Conservation (phyloP, 2,797 vertebrate species). For the Chelon auratus region DNA sequence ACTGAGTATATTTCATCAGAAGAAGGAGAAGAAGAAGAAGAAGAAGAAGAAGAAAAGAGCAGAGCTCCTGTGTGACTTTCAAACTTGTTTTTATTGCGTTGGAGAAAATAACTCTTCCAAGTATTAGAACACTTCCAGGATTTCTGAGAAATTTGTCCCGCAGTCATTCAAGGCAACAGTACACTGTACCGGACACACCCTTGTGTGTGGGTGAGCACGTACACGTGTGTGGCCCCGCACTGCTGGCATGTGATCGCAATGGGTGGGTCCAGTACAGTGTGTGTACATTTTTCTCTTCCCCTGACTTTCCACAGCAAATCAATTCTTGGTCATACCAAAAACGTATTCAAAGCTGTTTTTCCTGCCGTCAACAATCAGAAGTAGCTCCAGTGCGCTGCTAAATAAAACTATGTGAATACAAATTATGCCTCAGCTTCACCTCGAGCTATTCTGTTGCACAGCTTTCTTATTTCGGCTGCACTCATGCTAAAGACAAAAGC, state of each 20-base stretch:
- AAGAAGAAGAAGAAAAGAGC: neutral
- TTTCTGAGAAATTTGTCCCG: conserved; percentile 57
- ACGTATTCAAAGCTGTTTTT: conserved; percentile 13
- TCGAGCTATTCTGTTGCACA: conserved; percentile 21
- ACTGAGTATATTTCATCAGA: conserved; percentile 36
- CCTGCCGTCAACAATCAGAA: conserved; percentile 9
- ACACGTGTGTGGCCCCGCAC: conserved; percentile 59
- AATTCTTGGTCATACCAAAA: conserved; percentile 30
- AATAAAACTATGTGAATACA: conserved; percentile 13
- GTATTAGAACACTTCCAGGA: conserved; percentile 45
- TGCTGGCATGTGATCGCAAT: conserved; percentile 56
- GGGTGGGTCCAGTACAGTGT: conserved; percentile 56
- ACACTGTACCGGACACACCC: conserved; percentile 70
- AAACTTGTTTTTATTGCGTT: conserved; percentile 45
- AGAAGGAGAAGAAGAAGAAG: neutral
- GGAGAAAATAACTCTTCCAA: conserved; percentile 29
- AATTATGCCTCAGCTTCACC: conserved; percentile 21
- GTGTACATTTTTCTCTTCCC: conserved; percentile 29
- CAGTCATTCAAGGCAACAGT: conserved; percentile 52
- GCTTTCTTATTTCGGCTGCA: conserved; percentile 9
- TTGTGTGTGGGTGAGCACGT: conserved; percentile 53
- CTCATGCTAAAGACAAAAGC: conserved; percentile 9
- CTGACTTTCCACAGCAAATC: conserved; percentile 45
- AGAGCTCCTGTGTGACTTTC: conserved; percentile 25
- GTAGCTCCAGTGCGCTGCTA: conserved; percentile 1